phyloP scores from a whole-genome alignment of 2,888 invertebrate genomes.

The Drosophila emarginata region DNA sequence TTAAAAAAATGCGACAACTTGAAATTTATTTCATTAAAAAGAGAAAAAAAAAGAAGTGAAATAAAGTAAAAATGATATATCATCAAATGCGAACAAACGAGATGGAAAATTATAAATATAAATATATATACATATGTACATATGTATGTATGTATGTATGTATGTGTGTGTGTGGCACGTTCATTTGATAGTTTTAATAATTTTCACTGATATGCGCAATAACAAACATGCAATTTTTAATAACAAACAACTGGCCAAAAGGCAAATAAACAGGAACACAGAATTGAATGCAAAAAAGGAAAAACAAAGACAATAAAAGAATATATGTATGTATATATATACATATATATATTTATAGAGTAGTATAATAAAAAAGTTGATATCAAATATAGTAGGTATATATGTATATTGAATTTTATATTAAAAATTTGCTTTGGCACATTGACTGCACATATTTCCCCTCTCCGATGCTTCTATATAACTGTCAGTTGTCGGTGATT shows the following conservation, averaged over 20 bases:
- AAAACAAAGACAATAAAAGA: conserved; percentile 12
- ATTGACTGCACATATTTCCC: not conserved
- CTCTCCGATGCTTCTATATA: no score
- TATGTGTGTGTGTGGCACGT: conserved; percentile 1
- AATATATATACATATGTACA: not conserved
- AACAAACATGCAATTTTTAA: conserved; percentile 66
- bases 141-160: not conserved
- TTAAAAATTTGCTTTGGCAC: conserved; percentile 8
- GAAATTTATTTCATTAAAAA: conserved; percentile 32
- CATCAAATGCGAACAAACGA: conserved; percentile 9
- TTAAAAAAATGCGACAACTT: conserved; percentile 9
- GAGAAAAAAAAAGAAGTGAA: not conserved
- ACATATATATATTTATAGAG: conserved; percentile 5
- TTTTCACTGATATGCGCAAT: conserved; percentile 67
- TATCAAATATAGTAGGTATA: conserved; percentile 26
- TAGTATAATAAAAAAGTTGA: conserved; percentile 15
- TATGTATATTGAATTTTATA: conserved; percentile 7
- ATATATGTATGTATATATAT: conserved; percentile 15
- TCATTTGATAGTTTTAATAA: conserved; percentile 53
- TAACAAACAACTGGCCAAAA: conserved; percentile 50
- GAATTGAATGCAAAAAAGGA: conserved; percentile 10
- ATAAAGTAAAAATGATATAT: conserved; percentile 9
- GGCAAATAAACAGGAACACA: conserved; percentile 32
- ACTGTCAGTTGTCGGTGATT: not conserved
- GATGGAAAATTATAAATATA: conserved; percentile 21